Conservation (phyloP, 2,113 vertebrate species). For the Trogon surrucura region DNA sequence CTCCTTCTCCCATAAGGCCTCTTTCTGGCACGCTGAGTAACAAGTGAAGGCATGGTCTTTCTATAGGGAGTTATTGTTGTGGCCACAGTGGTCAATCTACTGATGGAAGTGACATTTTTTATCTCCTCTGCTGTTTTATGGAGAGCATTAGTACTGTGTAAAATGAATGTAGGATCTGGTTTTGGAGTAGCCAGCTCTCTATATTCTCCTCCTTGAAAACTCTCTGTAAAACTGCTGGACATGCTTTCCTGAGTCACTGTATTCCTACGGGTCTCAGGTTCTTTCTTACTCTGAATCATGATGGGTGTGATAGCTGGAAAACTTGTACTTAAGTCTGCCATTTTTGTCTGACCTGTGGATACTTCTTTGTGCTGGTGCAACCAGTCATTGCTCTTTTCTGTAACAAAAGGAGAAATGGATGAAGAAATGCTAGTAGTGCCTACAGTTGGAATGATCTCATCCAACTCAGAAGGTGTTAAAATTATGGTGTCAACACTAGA, state of each 20-base stretch:
- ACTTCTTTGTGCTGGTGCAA: neutral
- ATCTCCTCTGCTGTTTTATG: neutral
- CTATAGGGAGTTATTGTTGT: neutral
- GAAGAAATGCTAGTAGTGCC: neutral
- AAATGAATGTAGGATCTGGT: neutral
- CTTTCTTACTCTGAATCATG: neutral
- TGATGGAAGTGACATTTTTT: neutral
- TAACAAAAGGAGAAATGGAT: neutral
- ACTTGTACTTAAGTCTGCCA: neutral
- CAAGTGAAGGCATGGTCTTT: neutral
- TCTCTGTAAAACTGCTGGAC: neutral
- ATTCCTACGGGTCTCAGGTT: neutral
- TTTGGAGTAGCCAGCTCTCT: neutral
- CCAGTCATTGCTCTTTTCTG: neutral
- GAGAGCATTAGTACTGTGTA: neutral
- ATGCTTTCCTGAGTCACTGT: neutral
- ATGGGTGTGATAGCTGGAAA: neutral
- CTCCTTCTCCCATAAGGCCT: conserved; percentile 74
- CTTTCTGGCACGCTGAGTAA: conserved; percentile 66
- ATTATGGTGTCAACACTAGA: neutral
- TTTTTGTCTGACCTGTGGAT: neutral
- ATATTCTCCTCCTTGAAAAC: neutral
- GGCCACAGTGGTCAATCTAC: neutral
- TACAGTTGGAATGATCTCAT: neutral
- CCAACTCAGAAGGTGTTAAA: neutral